phyloP scores from a whole-genome alignment of 2,113 vertebrate species.

The Sebastes fasciatus region DNA sequence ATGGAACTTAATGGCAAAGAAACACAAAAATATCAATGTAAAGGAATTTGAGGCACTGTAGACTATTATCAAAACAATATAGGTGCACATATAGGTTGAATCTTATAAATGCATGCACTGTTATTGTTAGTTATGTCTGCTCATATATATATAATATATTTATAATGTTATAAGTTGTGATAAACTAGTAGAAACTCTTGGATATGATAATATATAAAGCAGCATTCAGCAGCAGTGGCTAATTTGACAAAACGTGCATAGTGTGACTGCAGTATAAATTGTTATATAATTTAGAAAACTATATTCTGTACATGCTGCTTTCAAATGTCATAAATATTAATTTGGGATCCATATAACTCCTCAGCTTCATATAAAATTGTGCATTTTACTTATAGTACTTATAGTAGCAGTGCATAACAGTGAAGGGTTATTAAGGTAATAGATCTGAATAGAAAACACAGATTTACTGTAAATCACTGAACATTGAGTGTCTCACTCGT shows the following conservation, averaged over 20 bases:
- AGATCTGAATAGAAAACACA: constrained; percentile 13
- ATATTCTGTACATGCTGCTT: constrained; percentile 37
- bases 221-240: constrained; percentile 29
- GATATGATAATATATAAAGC: constrained; percentile 38
- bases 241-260: constrained; percentile 23
- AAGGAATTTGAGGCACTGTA: constrained; percentile 44
- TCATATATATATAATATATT: not conserved
- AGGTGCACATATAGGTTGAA: constrained; percentile 27
- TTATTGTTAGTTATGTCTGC: not conserved
- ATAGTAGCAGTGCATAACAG: not conserved
- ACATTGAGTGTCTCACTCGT: not conserved
- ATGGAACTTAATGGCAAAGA: constrained; percentile 19
- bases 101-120: constrained; percentile 48
- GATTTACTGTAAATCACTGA: constrained; percentile 4
- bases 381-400: constrained; percentile 2
- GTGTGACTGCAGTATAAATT: constrained; percentile 36
- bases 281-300: constrained; percentile 55
- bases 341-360: not conserved
- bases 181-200: constrained; percentile 34
- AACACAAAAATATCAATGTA: constrained; percentile 26
- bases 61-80: constrained; percentile 28
- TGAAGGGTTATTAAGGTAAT: not conserved
- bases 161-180: not conserved
- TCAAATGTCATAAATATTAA: constrained; percentile 38
- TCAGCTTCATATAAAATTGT: constrained; percentile 44